A percentile compares a stretch with the other conserved stretches of the same genome.
Evolutionary conservation across 2,888 invertebrate species (phyloP).

Genomic region (Arrhopalites spinosus): DNA sequence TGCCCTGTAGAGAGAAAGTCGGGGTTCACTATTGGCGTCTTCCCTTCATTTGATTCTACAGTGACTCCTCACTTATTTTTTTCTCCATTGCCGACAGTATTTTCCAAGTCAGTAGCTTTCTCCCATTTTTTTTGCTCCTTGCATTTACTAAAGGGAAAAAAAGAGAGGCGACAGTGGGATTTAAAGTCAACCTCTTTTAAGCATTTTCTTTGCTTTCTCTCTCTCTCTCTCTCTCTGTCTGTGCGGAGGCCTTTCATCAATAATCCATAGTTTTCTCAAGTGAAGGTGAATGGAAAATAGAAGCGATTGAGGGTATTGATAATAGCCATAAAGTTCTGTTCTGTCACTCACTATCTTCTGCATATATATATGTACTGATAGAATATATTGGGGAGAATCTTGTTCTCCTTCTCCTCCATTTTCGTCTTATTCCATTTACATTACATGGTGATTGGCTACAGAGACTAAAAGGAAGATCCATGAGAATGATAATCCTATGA

Average conservation of each 20-base stretch:
- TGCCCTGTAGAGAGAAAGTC: neutral
- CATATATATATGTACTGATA: no score
- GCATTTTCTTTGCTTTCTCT: neutral
- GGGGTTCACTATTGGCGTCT: neutral
- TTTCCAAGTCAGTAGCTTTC: neutral
- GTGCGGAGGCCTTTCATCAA: no score
- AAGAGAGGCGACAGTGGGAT: neutral
- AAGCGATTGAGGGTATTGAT: neutral
- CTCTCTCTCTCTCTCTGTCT: neutral
- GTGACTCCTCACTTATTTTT: no score
- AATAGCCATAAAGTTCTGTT: no score
- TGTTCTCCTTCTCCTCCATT: no score
- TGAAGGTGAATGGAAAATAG: neutral
- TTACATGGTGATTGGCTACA: no score
- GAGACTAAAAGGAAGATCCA: no score
- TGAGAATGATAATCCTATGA: no score
- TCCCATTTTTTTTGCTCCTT: neutral
- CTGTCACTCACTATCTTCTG: no score
- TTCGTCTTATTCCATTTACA: no score
- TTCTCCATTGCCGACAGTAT: neutral
- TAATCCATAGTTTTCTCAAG: neutral
- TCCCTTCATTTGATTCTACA: neutral
- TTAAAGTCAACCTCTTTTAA: neutral
- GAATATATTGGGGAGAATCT: no score
- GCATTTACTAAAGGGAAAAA: neutral